Base-by-base conservation (phyloP, 2,113 vertebrate species). In the Notarius quadriscutis region DNA sequence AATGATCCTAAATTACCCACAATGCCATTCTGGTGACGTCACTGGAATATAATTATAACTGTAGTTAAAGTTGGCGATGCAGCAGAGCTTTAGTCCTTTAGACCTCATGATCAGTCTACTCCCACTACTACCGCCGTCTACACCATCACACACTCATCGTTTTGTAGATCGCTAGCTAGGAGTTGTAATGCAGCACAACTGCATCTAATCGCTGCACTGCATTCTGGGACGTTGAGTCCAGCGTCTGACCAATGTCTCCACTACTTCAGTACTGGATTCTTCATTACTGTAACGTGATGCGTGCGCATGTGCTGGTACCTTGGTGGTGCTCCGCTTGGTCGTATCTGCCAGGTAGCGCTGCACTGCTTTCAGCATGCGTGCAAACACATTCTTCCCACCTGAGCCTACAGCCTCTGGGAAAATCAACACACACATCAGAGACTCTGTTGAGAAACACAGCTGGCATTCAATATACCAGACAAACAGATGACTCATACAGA, bases 271-370 rank as follows among this genome's bases (percentile, higher is more conserved):
- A 53, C 10, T 53, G 51, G 10, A 11, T 67, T 2, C 15, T 0
- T 67, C 7, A 10, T 2, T 67, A 25, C 27, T 53, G 7, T 53
- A 53, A 10, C 15, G n/a, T 34, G n/a, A 15, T 50, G 72, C 25
- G 12, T 51, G 41, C 5, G 41, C 53, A 3, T 41, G 55, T 41
- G 17, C 20, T 1, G 11, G 7, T 75, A 77, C 71, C 81, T 90
- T 92, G 30, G 74, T 84, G 0, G 27, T 18, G 17, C 57, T 88
- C 30, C 91, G 84, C 48, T 87, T 85, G 57, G 88, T 87, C 0
- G 92, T 88, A 25, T 92, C 90, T 57, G 91, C 50, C 84, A 95
- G 75, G 90, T 91, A 93, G 9, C 88, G 89, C 86, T 94, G 93
- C 9, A 92, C 93, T 71, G 92, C 62, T 15, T 86, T 91, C 84